phyloP scores from a whole-genome alignment of 2,888 invertebrate species.

The Micropterix aruncella region DNA sequence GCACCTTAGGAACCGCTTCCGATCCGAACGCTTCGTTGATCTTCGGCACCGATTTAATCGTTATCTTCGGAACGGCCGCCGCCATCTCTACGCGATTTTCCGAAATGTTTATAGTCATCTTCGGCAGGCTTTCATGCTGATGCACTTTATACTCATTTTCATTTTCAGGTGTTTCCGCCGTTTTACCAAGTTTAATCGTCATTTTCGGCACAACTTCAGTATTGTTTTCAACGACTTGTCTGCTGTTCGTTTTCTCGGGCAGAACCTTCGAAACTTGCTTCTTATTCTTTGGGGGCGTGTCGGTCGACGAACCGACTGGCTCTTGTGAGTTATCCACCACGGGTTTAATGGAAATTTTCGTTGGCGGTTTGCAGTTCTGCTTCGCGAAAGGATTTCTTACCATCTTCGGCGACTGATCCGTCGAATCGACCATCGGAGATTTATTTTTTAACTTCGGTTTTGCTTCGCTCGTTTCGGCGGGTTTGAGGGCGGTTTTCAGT shows the following conservation, averaged over 20 bases:
- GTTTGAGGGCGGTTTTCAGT: too few species aligned
- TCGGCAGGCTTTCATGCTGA: constrained; percentile 17
- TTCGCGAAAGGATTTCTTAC: too few species aligned
- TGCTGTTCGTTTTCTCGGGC: constrained; percentile 11
- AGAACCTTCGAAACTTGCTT: not conserved
- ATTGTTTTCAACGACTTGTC: constrained; percentile 6
- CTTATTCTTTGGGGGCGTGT: too few species aligned
- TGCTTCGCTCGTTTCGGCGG: too few species aligned
- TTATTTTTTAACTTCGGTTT: too few species aligned
- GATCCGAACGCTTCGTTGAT: constrained; percentile 17
- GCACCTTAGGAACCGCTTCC: constrained; percentile 15
- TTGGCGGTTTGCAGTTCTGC: too few species aligned
- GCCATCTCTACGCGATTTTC: constrained; percentile 20
- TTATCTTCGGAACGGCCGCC: constrained; percentile 41
- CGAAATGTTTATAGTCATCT: constrained; percentile 25
- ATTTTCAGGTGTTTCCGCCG: constrained; percentile 10
- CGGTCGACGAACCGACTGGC: too few species aligned
- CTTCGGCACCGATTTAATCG: constrained; percentile 36
- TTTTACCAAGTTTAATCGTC: constrained; percentile 33
- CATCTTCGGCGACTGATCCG: too few species aligned
- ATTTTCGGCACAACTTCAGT: constrained; percentile 30
- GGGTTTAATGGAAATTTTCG: too few species aligned
- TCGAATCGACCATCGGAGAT: too few species aligned
- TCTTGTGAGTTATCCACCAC: too few species aligned
- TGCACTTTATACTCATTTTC: constrained; percentile 4